Base-by-base conservation (phyloP, 2,797 vertebrate genomes). In the Ctenosaura bakeri region DNA sequence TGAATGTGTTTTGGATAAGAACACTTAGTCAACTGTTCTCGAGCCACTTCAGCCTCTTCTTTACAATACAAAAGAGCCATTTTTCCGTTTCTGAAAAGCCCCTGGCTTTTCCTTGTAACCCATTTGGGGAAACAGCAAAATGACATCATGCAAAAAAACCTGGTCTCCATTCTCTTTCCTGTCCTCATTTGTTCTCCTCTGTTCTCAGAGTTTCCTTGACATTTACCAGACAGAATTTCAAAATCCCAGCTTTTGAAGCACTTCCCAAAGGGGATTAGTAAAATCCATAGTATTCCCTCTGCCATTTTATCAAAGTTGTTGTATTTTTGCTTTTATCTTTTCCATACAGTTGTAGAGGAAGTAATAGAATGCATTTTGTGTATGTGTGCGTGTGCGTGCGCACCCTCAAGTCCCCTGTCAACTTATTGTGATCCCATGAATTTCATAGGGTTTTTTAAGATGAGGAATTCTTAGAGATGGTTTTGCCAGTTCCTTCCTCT, bases 1-100 rank as follows among this genome's bases (percentile, higher is more conserved):
- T 89, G 85, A 82, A 83, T 88, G 87, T 85, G 71, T 66, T 91
- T 77, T 90, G n/a, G 12, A 87, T 1, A 0, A 12, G 24, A 6
- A 4, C 84, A 92, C 29, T 66, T 91, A n/a, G 82, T 66, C 86
- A 77, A 2, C 52, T 38, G 46, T 32, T 90, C 86, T 56, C 80
- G 73, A 86, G 42, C 88, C 88, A 87, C 9, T 88, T 89, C 10
- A 54, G 3, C n/a, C 59, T 10, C 20, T 93, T 91, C 14, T 56
- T 77, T 35, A 46, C 10, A 81, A 91, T 77, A 93, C 0, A 86
- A 87, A 91, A n/a, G 76, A 52, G 59, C 84, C 74, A 0, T 89
- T 64, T 32, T 89, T 94, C 92, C 50, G 29, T 81, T 83, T 93
- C 89, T 91, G 64, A 93, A 90, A 50, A 64, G 1, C 18, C 85